These are phyloP conservation scores for Misgurnus mizolepis DNA, from an alignment of 2,113 vertebrate species.

Conservation along the genomic window DNA sequence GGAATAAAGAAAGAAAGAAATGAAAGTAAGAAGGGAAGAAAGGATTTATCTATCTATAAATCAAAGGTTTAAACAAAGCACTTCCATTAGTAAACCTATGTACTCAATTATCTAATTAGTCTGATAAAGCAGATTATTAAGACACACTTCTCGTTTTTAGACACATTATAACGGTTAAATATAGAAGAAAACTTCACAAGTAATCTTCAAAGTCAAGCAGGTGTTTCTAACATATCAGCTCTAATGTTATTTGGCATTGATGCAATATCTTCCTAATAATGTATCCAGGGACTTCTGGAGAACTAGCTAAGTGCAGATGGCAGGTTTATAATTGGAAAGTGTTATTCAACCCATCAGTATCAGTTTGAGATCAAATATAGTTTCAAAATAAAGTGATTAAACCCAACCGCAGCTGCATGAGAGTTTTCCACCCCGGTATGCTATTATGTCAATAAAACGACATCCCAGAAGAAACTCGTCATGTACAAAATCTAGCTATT, in stretches of 20 bases:
- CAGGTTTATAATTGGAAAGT: slow-evolving; percentile 35
- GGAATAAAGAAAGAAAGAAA: not conserved
- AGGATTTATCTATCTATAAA: not conserved
- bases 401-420: not conserved
- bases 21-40: not conserved
- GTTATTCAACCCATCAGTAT: not conserved
- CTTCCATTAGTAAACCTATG: not conserved
- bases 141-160: not conserved
- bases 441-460: slow-evolving; percentile 26
- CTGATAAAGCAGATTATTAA: not conserved
- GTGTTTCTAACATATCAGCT: slow-evolving; percentile 2
- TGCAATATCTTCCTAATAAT: not conserved
- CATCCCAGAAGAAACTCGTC: not conserved
- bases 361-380: not conserved
- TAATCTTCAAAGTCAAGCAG: not conserved
- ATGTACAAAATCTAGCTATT: not conserved
- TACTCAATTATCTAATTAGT: not conserved
- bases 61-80: not conserved
- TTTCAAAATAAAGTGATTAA: slow-evolving; percentile 20
- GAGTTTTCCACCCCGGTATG: slow-evolving; percentile 1
- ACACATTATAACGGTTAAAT: slow-evolving; percentile 28
- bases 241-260: not conserved
- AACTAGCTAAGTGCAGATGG: slow-evolving; percentile 31
- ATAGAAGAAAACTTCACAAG: not conserved
- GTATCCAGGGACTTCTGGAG: not conserved